phyloP scores from a whole-genome alignment of 2,888 invertebrate species.

The Theretra japonica region DNA sequence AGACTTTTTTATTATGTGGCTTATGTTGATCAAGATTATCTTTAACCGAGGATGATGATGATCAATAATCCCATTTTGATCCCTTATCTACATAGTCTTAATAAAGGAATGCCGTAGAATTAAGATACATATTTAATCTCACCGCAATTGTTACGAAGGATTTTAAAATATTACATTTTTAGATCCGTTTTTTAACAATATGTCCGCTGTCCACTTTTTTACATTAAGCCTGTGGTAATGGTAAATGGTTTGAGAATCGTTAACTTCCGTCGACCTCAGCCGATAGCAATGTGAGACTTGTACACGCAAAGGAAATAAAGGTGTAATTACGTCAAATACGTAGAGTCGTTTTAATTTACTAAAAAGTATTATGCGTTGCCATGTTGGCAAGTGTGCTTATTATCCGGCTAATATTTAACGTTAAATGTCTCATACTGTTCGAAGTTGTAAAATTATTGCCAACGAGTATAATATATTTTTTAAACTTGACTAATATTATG shows the following conservation, averaged over 20 bases:
- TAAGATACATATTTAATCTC: too few species aligned
- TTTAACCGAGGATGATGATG: too few species aligned
- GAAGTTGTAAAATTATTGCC: too few species aligned
- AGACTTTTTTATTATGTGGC: too few species aligned
- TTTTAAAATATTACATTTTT: background rate
- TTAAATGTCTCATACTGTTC: too few species aligned
- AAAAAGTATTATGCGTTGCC: background rate
- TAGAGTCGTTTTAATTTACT: background rate
- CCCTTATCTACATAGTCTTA: too few species aligned
- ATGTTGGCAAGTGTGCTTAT: background rate
- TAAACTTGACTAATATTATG: too few species aligned
- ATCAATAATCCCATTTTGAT: too few species aligned
- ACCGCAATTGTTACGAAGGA: background rate
- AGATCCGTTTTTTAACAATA: background rate
- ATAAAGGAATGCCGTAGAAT: too few species aligned
- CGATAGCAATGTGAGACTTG: slow-evolving; percentile 54
- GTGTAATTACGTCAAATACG: slow-evolving; percentile 3
- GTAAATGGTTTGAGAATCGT: slow-evolving; percentile 67
- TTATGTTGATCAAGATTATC: too few species aligned
- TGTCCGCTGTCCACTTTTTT: background rate
- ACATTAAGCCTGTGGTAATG: slow-evolving; percentile 3
- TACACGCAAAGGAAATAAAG: slow-evolving; percentile 58
- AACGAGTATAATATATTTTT: too few species aligned
- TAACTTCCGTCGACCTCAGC: slow-evolving; percentile 73
- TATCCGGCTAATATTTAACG: too few species aligned